Evolutionary conservation across 2,797 vertebrate species (phyloP), one percentile per base, ranked within the genome.

Genomic region (Labroides dimidiatus): DNA sequence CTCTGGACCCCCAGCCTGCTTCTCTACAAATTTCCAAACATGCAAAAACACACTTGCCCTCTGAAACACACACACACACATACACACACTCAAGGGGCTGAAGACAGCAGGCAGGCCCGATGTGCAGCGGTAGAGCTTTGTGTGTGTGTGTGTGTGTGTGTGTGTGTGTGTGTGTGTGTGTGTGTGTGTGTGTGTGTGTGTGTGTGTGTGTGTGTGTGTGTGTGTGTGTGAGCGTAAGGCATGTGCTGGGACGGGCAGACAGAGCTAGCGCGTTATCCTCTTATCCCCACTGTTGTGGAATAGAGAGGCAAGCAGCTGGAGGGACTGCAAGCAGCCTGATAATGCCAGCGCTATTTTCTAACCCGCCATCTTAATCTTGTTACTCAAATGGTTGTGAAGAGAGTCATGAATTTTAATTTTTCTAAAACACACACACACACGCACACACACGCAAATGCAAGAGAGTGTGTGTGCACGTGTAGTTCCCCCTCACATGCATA

Each of bases 341-440:
- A 99, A 99, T 98, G 95, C 97, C 94, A 75, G 83, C 82, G 95
- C 97, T 97, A 97, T 96, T 99, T 98, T 96, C 96, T 95, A 94
- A 96, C 95, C 96, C 95, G 95, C 96, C 95, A 94, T 99, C 97
- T 98, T 99, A 99, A 99, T 99, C 98, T 99, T 97, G 97, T 99
- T 99, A 99, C 97, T 97, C 96, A 97, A 98, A 98, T 96, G 96
- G 96, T 97, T 95, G 96, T 97, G 97, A 98, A 96, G 97, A 96
- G 97, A 92, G 88, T 99, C 98, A 99, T 99, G 97, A 98, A 99
- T 99, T 97, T 99, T 98, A 98, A 99, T 99, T 98, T 96, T 94
- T 86, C 84, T n/a, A 58, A 69, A 57, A 58, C 54, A 63, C 36
- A 19, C 33, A 19, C 55, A 61, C 64, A 59, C 52, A 57, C 57